Base-by-base conservation (phyloP, 1,140 invertebrate genomes). In the Drosophila chauvacae region DNA sequence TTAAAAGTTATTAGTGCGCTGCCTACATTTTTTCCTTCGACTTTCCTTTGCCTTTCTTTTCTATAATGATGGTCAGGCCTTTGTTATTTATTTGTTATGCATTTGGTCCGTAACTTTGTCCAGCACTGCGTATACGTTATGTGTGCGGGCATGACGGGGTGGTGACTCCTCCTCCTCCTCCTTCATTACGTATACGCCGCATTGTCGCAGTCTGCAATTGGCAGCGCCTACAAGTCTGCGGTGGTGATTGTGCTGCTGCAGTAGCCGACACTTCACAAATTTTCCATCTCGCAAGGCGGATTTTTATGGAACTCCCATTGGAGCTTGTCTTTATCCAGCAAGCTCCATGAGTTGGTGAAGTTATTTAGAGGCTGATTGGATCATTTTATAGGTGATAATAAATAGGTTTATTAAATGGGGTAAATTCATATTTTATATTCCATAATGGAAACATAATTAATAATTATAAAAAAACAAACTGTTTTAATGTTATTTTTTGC, bases 1-100 rank as follows among this genome's bases (percentile, higher is more conserved):
- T 88, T 88, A 90, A 84, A 90, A 90, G 78, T 90, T 90, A 90
- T 90, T 90, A 90, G 85, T 90, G 85, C 68, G 79, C 47, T 20
- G 47, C 65, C 68, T 44, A 3, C 50, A 42, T 58, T 55, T 74
- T 55, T 72, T 45, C 39, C 44, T 35, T 56, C 5, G 57, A 51
- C 53, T 57, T 47, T 55, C 30, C 60, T 74, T 70, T 60, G 28
- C 10, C 45, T 20, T 13, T 2, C 0, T 28, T 18, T 60, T 30
- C 61, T 45, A 61, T 88, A 88, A 80, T 81, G 84, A 81, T 63
- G 80, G 74, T 69, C 73, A 76, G 74, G 58, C 53, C 64, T 51
- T 71, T 71, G 81, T 74, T 76, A 90, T 90, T 90, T 90, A 85
- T 90, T 81, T 90, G 85, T 81, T 90, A 85, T 90, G 81, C 81